A percentile compares a stretch with the other conserved stretches of the same genome.
These are phyloP conservation scores for Maccullochella peelii DNA, from an alignment of 2,113 vertebrate genomes.

Conservation along the genomic window DNA sequence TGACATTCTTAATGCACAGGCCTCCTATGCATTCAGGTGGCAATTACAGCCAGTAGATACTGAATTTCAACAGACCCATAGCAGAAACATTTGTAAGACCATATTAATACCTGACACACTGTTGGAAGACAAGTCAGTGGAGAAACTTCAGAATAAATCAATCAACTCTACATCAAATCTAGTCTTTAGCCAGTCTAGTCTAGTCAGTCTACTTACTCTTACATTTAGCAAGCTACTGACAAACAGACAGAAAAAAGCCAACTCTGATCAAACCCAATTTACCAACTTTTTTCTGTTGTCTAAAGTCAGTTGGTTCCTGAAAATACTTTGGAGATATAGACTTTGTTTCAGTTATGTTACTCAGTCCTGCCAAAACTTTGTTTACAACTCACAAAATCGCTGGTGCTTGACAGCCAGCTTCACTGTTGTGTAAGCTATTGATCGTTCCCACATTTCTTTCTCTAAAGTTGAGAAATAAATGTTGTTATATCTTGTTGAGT, in stretches of 20 bases:
- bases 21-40: background rate
- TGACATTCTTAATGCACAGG: conserved; percentile 7
- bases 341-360: conserved; percentile 14
- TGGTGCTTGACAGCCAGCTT: conserved; percentile 13
- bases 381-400: background rate
- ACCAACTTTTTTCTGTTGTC: background rate
- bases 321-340: conserved; percentile 6
- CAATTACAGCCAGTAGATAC: conserved; percentile 9
- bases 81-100: background rate
- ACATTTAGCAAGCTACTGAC: background rate
- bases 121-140: background rate
- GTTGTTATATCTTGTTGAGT: background rate
- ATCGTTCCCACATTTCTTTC: conserved; percentile 10
- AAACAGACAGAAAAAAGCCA: background rate
- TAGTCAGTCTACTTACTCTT: background rate
- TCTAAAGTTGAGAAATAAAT: conserved; percentile 18
- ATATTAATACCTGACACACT: background rate
- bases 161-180: background rate
- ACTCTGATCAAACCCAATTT: conserved; percentile 15
- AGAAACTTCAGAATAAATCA: conserved; percentile 1
- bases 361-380: conserved; percentile 5
- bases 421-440: conserved; percentile 7
- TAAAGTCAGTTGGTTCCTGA: conserved; percentile 13
- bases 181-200: background rate
- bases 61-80: background rate